These are phyloP conservation scores for Chelmon rostratus DNA, from an alignment of 2,797 vertebrate species.

Conservation along the genomic window DNA sequence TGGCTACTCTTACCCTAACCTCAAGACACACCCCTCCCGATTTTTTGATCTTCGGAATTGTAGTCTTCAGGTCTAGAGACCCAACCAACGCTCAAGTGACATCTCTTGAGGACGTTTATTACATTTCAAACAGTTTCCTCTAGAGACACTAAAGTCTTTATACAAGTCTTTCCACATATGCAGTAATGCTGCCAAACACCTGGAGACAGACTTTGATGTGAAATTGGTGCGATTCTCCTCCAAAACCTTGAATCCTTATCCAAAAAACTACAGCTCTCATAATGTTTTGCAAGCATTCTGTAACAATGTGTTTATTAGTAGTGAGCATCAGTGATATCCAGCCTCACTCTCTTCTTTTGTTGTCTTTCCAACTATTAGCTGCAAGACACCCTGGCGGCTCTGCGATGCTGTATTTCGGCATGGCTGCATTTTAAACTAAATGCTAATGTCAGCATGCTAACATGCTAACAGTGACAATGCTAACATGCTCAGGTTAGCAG, in stretches of 20 bases:
- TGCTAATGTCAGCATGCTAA: background rate
- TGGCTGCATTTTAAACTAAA: background rate
- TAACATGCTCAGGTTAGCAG: background rate
- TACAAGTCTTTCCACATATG: background rate
- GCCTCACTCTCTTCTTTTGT: background rate
- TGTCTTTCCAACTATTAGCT: background rate
- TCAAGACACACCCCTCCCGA: too few species aligned
- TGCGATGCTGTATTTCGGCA: background rate
- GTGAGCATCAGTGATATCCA: background rate
- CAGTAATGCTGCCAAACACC: background rate
- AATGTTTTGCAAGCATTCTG: background rate
- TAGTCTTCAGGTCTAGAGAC: background rate
- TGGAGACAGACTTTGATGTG: background rate
- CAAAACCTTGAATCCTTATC: background rate
- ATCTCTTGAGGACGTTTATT: background rate
- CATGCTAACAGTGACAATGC: too few species aligned
- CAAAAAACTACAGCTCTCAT: background rate
- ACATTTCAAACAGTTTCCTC: background rate
- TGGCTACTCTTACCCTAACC: background rate
- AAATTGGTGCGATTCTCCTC: background rate
- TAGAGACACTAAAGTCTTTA: background rate
- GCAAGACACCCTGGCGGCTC: background rate
- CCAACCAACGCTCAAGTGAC: background rate
- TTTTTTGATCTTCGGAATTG: background rate
- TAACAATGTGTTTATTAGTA: background rate